phyloP scores from a whole-genome alignment of 2,888 invertebrate species.

The Beris chalybata region DNA sequence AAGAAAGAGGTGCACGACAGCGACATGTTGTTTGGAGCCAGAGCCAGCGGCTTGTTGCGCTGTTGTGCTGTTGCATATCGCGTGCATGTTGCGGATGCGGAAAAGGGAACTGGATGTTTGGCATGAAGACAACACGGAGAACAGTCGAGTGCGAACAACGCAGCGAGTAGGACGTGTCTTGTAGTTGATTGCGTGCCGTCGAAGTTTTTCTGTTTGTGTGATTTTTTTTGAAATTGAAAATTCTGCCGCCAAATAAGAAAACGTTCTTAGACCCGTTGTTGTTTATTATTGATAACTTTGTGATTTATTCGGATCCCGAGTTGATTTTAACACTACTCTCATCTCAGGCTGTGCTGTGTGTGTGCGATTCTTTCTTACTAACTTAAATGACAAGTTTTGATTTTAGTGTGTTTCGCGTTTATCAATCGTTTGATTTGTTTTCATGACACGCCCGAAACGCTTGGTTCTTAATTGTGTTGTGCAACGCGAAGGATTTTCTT shows the following conservation, averaged over 20 bases:
- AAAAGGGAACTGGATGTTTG: conserved; percentile 40
- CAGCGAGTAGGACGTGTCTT: conserved; percentile 56
- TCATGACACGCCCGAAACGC: conserved; percentile 23
- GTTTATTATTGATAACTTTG: too few relatives aligned
- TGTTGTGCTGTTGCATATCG: conserved; percentile 28
- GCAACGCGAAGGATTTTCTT: too few relatives aligned
- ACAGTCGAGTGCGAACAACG: conserved; percentile 55
- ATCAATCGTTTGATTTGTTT: conserved; percentile 8
- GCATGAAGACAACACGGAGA: conserved; percentile 31
- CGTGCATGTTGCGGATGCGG: conserved; percentile 40
- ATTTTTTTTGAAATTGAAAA: conserved; percentile 39
- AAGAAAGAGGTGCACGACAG: too few relatives aligned
- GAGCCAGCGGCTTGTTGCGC: conserved; percentile 31
- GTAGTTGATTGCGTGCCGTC: conserved; percentile 3
- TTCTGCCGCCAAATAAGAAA: background rate
- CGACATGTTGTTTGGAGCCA: too few relatives aligned
- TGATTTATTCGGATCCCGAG: too few relatives aligned
- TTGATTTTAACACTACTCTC: too few relatives aligned
- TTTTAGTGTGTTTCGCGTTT: too few relatives aligned
- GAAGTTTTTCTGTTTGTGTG: conserved; percentile 36
- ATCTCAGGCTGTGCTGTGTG: too few relatives aligned
- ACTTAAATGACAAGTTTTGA: background rate
- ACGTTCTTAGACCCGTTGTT: too few relatives aligned
- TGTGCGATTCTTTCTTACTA: background rate
- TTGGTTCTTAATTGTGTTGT: too few relatives aligned